A percentile compares a stretch with the other conserved stretches of the same genome.
These are phyloP conservation scores for Cynopterus sphinx DNA, from an alignment of 2,797 vertebrate species.

Conservation along the genomic window DNA sequence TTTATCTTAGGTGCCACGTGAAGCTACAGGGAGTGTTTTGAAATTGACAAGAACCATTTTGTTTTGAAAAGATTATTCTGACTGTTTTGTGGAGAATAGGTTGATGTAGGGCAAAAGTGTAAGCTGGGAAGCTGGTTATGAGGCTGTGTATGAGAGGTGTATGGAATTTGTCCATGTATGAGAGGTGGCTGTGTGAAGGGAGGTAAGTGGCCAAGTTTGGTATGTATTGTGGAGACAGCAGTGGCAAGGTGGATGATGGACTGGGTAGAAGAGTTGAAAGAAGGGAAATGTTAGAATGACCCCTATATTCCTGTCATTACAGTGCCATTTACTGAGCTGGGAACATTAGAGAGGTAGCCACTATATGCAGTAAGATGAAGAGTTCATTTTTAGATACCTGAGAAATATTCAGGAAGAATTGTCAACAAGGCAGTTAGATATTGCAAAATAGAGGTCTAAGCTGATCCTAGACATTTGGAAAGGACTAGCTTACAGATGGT, in stretches of 20 bases:
- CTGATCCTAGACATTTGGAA: not conserved
- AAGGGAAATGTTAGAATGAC: not conserved
- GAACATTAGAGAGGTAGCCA: not conserved
- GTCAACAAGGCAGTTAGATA: not conserved
- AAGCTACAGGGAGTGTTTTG: not conserved
- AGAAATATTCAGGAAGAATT: not conserved
- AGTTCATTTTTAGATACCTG: not conserved
- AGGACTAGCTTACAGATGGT: not conserved
- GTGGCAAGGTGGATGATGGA: not conserved
- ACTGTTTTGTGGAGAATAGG: not conserved
- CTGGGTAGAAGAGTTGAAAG: not conserved
- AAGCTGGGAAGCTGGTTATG: not conserved
- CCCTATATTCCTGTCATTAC: not conserved
- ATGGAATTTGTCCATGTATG: not conserved
- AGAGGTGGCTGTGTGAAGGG: not conserved
- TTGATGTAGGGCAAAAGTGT: not conserved
- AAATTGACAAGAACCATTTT: not conserved
- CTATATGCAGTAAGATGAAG: not conserved
- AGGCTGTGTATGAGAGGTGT: not conserved
- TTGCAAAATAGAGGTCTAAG: not conserved
- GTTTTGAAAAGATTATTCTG: slow-evolving; percentile 4
- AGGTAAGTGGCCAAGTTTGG: accelerated
- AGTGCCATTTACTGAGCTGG: not conserved
- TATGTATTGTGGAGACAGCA: not conserved
- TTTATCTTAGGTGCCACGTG: not conserved